Evolutionary conservation across 2,113 vertebrate genomes (phyloP), one percentile per base, ranked within the genome.

Genomic region (Poeciliopsis turrubarensis): DNA sequence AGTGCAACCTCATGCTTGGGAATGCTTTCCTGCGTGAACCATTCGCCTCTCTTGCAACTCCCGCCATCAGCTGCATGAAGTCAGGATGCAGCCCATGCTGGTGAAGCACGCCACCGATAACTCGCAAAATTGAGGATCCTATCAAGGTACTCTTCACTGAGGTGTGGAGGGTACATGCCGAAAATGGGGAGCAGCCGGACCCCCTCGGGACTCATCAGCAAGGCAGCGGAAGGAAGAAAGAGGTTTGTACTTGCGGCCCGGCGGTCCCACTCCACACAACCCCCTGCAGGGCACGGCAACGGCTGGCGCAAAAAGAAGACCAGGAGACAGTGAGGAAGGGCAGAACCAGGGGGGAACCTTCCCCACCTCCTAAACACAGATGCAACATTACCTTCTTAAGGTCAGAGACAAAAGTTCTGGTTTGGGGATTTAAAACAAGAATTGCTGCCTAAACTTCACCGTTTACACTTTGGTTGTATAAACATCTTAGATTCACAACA

Each of bases 191-290:
- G 83, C 82, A 85, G 84, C 76, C 72, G 82, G 79, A 77, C 81
- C 86, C 87, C 88, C 85, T 73, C 70, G 80, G 81, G 90, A 83
- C 82, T 80, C 65, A 82, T 87, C 86, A 89, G 91, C 91, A 89
- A 91, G 89, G 85, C 90, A 91, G 89, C 89, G 89, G 86, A 91
- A 88, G 81, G 89, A 94, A 86, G 89, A 94, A 86, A 91, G 86
- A 87, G 89, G 81, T 89, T 91, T 92, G 90, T 93, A 93, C 93
- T 94, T 94, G 92, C 91, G 88, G 90, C 88, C 86, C 62, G 77
- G 88, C 39, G 82, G 87, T 92, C 92, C 90, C 72, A 90, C 88
- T 91, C 91, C 93, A 83, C 90, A 93, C 89, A 89, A 92, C 78
- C 83, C 89, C 89, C 92, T 90, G 86, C 89, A 89, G 90, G 92